Base-by-base conservation (phyloP, 2,113 vertebrate genomes). In the Abramis brama region DNA sequence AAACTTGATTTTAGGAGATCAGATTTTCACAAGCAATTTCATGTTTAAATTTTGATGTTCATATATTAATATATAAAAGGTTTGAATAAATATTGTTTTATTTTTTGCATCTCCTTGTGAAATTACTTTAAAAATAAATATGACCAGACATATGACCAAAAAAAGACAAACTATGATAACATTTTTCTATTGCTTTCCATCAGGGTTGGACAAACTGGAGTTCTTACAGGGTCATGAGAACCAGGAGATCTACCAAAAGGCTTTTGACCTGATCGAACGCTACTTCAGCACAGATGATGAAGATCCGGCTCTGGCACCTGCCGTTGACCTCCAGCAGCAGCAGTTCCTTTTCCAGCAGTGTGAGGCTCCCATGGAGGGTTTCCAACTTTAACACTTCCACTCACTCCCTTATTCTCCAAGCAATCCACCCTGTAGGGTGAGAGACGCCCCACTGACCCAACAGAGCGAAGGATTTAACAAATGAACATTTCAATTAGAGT, bases 181-280 rank as follows among this genome's bases (percentile, higher is more conserved):
- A 1, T 33, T 36, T 75, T 25, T 12, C 6, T 76, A 15, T 76
- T 50, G 10, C 57, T 23, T 79, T 66, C 27, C 39, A 23, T 8
- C 10, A 99, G 98, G 98, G 84, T 92, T 99, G 91, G 98, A 99
- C 94, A 99, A 99, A 93, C 96, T 99, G 73, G 98, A 99, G 92
- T 99, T 99, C 91, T 94, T 99, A 86, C 98, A 99, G 92, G 96
- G 97, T 85, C 98, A 99, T 39, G 97, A 98, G 93, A 99, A 99
- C 94, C 98, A 99, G 93, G 98, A 99, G 91, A 98, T 99, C 92
- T 99, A 98, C 91, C 98, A 99, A 94, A 99, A 99, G 91, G 98
- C 98, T 50, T 99, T 98, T 85, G 98, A 99, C 91, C 94, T 99
- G 91, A 98, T 98, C 43, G 98, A 99, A 95, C 98, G 97, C 93